A percentile compares a stretch with the other conserved stretches of the same genome.
Conservation (phyloP, 1,140 invertebrate genomes). For the Caenorhabditis brenneri region DNA sequence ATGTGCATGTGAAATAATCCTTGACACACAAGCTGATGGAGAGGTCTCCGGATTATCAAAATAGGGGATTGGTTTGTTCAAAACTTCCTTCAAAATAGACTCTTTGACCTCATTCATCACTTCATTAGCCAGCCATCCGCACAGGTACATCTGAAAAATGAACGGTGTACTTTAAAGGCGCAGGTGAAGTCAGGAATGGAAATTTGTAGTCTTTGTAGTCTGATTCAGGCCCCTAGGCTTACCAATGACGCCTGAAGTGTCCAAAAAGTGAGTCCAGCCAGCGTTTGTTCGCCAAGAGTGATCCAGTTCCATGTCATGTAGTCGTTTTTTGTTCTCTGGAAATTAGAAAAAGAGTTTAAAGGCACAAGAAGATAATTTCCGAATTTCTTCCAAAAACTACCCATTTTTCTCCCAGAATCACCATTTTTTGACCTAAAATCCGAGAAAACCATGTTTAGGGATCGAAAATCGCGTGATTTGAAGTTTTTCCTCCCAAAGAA, state of each 20-base stretch:
- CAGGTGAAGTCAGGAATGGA: too few species aligned
- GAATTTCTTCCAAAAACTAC: too few species aligned
- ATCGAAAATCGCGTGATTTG: too few species aligned
- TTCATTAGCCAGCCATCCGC: constrained; percentile 70
- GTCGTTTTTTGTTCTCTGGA: constrained; percentile 1
- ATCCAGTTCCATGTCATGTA: constrained; percentile 27
- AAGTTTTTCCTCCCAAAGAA: too few species aligned
- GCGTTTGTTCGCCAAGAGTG: neutral
- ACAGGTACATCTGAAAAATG: constrained; percentile 45
- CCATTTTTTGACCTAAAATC: too few species aligned
- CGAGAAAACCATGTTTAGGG: too few species aligned
- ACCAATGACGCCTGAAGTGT: constrained; percentile 4
- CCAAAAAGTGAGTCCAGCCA: constrained; percentile 5
- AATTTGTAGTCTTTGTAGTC: too few species aligned
- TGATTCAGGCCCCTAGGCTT: too few species aligned
- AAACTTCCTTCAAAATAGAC: constrained; percentile 71
- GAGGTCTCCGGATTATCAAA: constrained; percentile 73
- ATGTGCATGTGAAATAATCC: constrained; percentile 73
- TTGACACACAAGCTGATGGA: constrained; percentile 72
- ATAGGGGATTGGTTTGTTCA: constrained; percentile 72
- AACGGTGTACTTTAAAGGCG: neutral
- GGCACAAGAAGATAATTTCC: too few species aligned
- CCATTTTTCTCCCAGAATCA: too few species aligned
- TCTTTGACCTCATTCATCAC: constrained; percentile 71
- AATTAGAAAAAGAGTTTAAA: neutral